phyloP scores from a whole-genome alignment of 2,113 vertebrate species.

The Pterophyllum scalare region DNA sequence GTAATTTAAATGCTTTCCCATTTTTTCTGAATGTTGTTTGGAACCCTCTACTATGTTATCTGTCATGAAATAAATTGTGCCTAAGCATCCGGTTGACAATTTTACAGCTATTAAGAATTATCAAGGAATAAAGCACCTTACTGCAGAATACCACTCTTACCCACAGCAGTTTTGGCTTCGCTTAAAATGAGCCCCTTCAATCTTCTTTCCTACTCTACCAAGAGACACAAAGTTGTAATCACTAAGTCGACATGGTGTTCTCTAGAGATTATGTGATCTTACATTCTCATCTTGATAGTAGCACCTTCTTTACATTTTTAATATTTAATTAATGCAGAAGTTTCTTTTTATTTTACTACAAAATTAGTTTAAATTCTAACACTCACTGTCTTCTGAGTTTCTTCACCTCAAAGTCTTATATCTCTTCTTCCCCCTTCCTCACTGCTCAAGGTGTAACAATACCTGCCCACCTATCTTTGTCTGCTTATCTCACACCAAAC shows the following conservation, averaged over 20 bases:
- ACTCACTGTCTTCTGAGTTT: not conserved
- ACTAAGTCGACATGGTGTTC: not conserved
- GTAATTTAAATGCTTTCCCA: slow-evolving; percentile 23
- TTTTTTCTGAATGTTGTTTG: slow-evolving; percentile 31
- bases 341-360: not conserved
- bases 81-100: slow-evolving; percentile 30
- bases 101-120: slow-evolving; percentile 45
- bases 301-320: not conserved
- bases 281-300: not conserved
- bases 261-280: not conserved
- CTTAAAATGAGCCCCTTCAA: slow-evolving; percentile 43
- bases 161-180: slow-evolving; percentile 13
- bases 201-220: not conserved
- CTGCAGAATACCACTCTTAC: slow-evolving; percentile 15
- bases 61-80: slow-evolving; percentile 40
- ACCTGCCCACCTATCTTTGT: slow-evolving; percentile 53
- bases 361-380: slow-evolving; percentile 18
- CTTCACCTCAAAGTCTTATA: slow-evolving; percentile 32
- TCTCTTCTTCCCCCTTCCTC: slow-evolving; percentile 27
- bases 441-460: slow-evolving; percentile 52
- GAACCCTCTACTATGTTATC: slow-evolving; percentile 20
- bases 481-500: slow-evolving; percentile 76
- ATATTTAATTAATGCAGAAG: not conserved
- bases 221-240: slow-evolving; percentile 26
- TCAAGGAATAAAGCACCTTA: slow-evolving; percentile 27